Percentiles rank a stretch among this genome's conserved stretches.
phyloP scores from a whole-genome alignment of 2,113 vertebrate genomes.

The Plectropomus leopardus region DNA sequence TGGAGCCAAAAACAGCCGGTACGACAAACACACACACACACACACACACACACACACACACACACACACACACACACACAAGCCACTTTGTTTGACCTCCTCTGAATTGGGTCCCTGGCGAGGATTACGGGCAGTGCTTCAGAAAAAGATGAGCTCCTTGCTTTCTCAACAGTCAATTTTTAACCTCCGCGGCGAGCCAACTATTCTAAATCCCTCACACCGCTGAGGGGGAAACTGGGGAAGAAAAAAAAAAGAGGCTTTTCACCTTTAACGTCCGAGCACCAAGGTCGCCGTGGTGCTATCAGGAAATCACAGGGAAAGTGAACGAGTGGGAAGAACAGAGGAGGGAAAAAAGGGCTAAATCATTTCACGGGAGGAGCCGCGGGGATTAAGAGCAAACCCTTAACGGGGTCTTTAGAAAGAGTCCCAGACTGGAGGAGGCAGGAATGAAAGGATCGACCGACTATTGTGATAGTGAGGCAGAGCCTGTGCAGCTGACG shows the following conservation, averaged over 20 bases:
- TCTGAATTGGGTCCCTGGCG: neutral
- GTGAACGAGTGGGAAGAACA: neutral
- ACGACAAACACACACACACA: neutral
- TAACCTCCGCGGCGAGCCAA: neutral
- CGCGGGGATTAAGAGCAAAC: neutral
- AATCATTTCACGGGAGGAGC: neutral
- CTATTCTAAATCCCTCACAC: neutral
- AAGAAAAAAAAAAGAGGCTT: neutral
- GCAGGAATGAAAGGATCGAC: slow-evolving; percentile 4
- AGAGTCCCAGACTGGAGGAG: neutral
- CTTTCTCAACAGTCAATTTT: slow-evolving; percentile 4
- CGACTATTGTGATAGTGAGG: neutral
- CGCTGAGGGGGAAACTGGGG: neutral
- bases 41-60: neutral
- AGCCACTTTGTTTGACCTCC: neutral
- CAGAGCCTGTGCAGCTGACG: neutral
- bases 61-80: neutral
- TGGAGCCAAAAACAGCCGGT: neutral
- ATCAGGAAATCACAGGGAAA: slow-evolving; percentile 4
- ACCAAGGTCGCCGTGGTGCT: neutral
- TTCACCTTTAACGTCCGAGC: neutral
- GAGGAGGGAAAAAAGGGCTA: neutral
- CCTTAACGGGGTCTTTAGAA: neutral
- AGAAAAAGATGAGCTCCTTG: slow-evolving; percentile 5
- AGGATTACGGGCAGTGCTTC: slow-evolving; percentile 4